Conservation (phyloP, 2,888 invertebrate genomes). For the Cybosia mesomella region DNA sequence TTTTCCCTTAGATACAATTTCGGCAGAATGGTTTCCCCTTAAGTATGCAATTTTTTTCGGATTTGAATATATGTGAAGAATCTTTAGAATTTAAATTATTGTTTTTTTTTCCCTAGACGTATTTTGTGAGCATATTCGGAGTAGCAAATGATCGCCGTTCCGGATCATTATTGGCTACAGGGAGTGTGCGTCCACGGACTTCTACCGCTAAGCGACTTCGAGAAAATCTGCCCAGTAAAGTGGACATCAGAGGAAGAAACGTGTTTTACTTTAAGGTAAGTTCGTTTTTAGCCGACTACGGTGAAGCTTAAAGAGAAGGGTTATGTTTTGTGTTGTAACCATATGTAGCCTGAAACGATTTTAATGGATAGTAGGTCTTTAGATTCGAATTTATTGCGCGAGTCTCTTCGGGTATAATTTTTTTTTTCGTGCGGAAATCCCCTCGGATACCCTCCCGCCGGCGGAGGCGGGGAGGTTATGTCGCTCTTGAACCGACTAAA, state of each 20-base stretch:
- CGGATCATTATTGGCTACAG: slow-evolving; percentile 72
- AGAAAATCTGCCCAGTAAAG: slow-evolving; percentile 70
- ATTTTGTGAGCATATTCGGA: slow-evolving; percentile 78
- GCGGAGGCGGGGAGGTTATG: too few relatives aligned
- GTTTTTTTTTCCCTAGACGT: slow-evolving; percentile 62
- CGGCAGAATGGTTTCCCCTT: too few relatives aligned
- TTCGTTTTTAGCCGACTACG: not conserved
- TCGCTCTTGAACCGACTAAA: too few relatives aligned
- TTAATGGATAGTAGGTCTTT: too few relatives aligned
- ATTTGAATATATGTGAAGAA: not conserved
- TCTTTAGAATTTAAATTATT: not conserved
- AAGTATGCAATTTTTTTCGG: too few relatives aligned
- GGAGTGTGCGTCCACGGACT: slow-evolving; percentile 71
- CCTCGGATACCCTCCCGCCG: too few relatives aligned
- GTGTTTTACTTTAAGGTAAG: slow-evolving; percentile 80
- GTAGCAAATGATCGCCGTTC: slow-evolving; percentile 72
- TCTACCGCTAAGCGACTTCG: slow-evolving; percentile 75
- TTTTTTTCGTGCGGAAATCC: too few relatives aligned
- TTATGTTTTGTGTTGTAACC: not conserved
- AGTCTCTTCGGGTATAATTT: too few relatives aligned
- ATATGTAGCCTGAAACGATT: too few relatives aligned
- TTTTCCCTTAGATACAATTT: too few relatives aligned
- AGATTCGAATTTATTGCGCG: too few relatives aligned
- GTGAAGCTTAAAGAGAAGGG: not conserved
- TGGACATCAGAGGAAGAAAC: slow-evolving; percentile 70